Evolutionary conservation across 2,888 invertebrate genomes (phyloP), one percentile per base, ranked within the genome.

Genomic region (Leptarthrus brevirostris): DNA sequence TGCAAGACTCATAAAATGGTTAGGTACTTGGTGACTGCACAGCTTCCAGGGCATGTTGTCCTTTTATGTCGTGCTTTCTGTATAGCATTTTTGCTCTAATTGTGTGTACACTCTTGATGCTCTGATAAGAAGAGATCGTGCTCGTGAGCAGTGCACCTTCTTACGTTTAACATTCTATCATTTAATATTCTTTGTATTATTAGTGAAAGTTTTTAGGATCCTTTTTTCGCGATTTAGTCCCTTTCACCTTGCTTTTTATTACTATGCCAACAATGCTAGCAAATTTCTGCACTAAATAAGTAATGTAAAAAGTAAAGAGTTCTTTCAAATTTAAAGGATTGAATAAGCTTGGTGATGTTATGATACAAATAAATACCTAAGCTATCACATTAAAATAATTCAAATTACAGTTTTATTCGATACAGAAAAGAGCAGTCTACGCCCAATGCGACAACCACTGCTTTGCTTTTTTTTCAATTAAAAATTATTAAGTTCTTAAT

Each of bases 71-170:
- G 40, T 20, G 36, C 36, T 36, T 61, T 61, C 36, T 61, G 40
- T 30, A 8, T 61, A 61, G 18, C 61, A 34, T 61, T 61, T 61
- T 20, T 61, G 18, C 36, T 61, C 61, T 61, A 61, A 61, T 61
- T 61, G 61, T 61, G 61, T 61, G 61, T 40, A 61, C 61, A 40
- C 61, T 61, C 61, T 61, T 61, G 61, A 61, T 61, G 36, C n/a
- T 36, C 10, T 40, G 61, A 61, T 61, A 61, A 61, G 61, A 20
- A 20, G 18, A 22, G 40, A 61, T 61, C 36, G 61, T n/a, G 5
- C 34, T 36, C 18, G 36, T 18, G 18, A 36, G 20, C 22, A 36
- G 61, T 40, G 40, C 34, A 16, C 18, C 34, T n/a, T 61, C 61
- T 61, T 36, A 36, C 34, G 61, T 18, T 61, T 34, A 61, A 30